A percentile compares a stretch with the other conserved stretches of the same genome.
These are phyloP conservation scores for Petrocephalus zakoni DNA, from an alignment of 2,113 vertebrate genomes.

Conservation along the genomic window DNA sequence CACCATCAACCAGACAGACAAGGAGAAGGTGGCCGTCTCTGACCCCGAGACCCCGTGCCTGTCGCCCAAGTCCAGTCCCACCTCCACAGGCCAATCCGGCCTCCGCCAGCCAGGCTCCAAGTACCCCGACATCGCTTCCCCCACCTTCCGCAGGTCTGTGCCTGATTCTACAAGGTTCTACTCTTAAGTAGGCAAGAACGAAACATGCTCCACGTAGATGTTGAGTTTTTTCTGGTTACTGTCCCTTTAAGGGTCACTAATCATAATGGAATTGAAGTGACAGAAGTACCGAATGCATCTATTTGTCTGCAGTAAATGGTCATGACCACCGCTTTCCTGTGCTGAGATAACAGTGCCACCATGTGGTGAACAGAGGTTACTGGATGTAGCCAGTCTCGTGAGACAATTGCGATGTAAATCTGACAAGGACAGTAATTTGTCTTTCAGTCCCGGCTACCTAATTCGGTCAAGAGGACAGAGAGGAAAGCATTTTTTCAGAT, in stretches of 20 bases:
- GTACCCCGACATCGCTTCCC: conserved; percentile 77
- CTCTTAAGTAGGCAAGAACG: neutral
- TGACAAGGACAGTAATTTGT: neutral
- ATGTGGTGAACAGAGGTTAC: neutral
- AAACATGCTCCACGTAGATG: neutral
- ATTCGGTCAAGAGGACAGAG: neutral
- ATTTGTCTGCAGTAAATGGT: neutral
- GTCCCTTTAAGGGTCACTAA: neutral
- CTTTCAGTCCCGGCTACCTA: neutral
- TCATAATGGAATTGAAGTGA: neutral
- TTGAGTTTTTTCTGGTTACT: neutral
- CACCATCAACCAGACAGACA: conserved; percentile 70
- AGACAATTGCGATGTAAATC: neutral
- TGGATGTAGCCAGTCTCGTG: neutral
- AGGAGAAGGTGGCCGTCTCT: conserved; percentile 69
- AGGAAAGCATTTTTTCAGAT: neutral
- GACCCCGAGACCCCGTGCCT: conserved; percentile 69
- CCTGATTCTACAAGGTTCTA: neutral
- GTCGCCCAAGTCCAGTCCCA: conserved; percentile 71
- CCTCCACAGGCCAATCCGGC: conserved; percentile 60
- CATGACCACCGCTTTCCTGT: neutral
- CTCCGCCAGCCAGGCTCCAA: conserved; percentile 73
- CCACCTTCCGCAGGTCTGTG: conserved; percentile 76
- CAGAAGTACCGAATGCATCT: neutral
- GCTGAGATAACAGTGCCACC: conserved; percentile 12